These are phyloP conservation scores for Eospalax fontanierii DNA, from an alignment of 2,797 vertebrate genomes.

Conservation along the genomic window DNA sequence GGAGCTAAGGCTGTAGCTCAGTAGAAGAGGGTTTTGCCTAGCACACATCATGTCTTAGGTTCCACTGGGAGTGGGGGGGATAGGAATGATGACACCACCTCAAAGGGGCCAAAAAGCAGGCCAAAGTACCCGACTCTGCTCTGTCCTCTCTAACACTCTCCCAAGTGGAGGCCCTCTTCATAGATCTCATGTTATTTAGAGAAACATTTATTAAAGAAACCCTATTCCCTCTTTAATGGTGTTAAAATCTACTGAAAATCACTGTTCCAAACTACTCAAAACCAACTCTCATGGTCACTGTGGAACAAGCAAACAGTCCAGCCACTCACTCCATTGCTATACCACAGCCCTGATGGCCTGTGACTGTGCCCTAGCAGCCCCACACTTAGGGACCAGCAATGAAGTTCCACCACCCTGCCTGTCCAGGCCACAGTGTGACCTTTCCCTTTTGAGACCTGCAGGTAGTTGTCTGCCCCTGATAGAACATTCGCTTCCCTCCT, in stretches of 20 bases:
- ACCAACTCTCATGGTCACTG: not conserved
- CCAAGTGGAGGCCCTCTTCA: not conserved
- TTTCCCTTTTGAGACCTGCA: not conserved
- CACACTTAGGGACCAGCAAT: not conserved
- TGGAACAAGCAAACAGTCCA: not conserved
- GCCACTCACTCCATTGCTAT: not conserved
- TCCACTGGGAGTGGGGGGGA: no score
- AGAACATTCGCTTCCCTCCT: not conserved
- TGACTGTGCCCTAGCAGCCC: no score
- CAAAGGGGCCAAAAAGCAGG: not conserved
- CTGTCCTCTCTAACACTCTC: not conserved
- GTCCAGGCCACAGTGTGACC: not conserved
- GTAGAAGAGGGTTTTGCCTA: not conserved
- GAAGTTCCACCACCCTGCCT: not conserved
- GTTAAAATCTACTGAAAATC: not conserved
- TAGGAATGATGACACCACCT: no score
- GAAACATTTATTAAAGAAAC: conserved; percentile 54
- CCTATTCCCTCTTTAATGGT: not conserved
- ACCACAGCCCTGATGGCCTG: not conserved
- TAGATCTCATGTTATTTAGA: not conserved
- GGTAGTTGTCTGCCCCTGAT: no score
- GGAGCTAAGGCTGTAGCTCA: no score
- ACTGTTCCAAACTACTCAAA: not conserved
- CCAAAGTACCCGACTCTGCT: not conserved
- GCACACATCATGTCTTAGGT: not conserved